Base-by-base conservation (phyloP, 2,888 invertebrate genomes). In the Rhopalosiphum nymphaeae region DNA sequence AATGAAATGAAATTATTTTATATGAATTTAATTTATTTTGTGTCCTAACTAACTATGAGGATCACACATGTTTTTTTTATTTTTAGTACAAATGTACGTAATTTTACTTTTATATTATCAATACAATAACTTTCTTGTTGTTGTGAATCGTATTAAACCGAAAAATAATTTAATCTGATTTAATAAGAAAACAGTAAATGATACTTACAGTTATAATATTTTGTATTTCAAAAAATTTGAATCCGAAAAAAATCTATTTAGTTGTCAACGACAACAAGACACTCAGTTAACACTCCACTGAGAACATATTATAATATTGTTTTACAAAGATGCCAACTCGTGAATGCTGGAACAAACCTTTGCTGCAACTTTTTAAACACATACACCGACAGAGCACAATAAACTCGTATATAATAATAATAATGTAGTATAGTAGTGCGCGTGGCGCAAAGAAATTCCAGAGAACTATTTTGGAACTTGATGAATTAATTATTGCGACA, bases 401-500 rank as follows among this genome's bases (percentile, higher is more conserved):
- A 53, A 53, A 53, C 53, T 53, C 53, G 53, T 57, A 57, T 57
- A 26, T 57, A 9, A 67, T 36, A 9, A 57, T 57, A 1, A 57
- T 26, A 26, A 85, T 26, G 13, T 85, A 44, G 26, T 85, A 44
- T 11, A 85, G 46, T 29, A 87, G 36, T 36, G n/a, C 4, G 0
- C 67, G 26, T 25, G 42, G 7, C 10, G 42, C 1, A 1, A 56
- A 56, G 42, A 26, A 84, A 29, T 91, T 29, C 29, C 42, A 4
- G 36, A 84, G 1, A 49, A 91, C 84, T 84, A 42, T 84, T 84
- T 16, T 1, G 36, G 36, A 84, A 44, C 56, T 56, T 56, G 29
- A 84, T 26, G 53, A 53, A 84, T 91, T 91, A 84, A 91, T 84
- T 91, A 91, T 91, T 84, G 53, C 53, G 84, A 44, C 84, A 84